Evolutionary conservation across 1,140 invertebrate genomes (phyloP), one percentile per base, ranked within the genome.

Genomic region (Temnothorax curvispinosus): DNA sequence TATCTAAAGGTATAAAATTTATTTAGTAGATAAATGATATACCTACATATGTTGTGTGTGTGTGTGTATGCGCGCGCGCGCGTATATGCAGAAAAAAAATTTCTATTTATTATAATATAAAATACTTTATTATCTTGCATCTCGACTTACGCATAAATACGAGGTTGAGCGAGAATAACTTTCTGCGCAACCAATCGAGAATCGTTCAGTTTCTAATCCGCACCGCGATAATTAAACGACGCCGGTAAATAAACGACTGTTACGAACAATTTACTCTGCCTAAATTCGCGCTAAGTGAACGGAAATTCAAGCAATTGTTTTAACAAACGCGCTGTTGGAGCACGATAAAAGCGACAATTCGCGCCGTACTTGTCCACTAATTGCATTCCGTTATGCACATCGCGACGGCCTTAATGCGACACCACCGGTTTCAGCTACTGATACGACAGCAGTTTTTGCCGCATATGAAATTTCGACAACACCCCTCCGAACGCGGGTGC

Each of bases 381-480:
- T 82, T 72, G 65, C 58, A 82, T 58, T 72, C 21, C 52, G 52
- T 82, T 47, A 72, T 32, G 65, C 71, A 69, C 64, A 67, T 82
- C 65, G 52, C 18, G 38, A 21, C 50, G 65, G 65, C 65, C 52
- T 82, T 82, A 72, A 82, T 72, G 65, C 50, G 67, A 82, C 38
- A 58, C 27, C n/a, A 13, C 35, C 27, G 38, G 60, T 80, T 82
- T 41, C 38, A 6, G 65, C 4, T 82, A 72, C 65, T 65, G 65
- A 82, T 72, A 72, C 32, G 21, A 58, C 38, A 52, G 65, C 52
- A 44, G 67, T 82, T 82, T 82, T 82, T 81, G 18, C 50, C 35
- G 35, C 32, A 35, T 41, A 58, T 64, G 77, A 72, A 85, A 85
- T 76, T 88, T 88, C 52, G 35, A 88, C 50, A 60, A 11, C 21